Conservation (phyloP, 2,888 invertebrate genomes). For the Ormyrus rosae region DNA sequence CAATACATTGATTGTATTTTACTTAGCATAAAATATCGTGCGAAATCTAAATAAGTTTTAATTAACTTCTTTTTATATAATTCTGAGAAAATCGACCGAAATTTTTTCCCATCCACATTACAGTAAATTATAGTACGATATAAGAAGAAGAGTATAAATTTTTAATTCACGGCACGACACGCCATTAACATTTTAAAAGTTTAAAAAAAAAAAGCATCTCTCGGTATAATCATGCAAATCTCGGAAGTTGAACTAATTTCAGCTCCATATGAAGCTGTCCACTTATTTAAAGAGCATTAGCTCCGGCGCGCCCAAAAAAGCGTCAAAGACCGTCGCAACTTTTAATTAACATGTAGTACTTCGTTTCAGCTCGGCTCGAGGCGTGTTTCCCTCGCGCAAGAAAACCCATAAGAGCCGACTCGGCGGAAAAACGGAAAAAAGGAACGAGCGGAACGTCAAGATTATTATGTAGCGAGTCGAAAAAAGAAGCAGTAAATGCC, state of each 20-base stretch:
- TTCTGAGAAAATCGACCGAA: too few relatives aligned
- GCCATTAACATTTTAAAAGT: not conserved
- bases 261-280: not conserved
- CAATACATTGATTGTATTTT: too few relatives aligned
- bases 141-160: too few relatives aligned
- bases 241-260: too few relatives aligned
- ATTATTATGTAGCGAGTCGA: conserved; percentile 32
- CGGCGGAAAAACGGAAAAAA: conserved; percentile 4
- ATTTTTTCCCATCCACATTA: too few relatives aligned
- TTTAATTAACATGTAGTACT: conserved; percentile 23
- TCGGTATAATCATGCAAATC: too few relatives aligned
- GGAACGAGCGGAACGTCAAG: conserved; percentile 6
- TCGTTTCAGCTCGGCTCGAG: not conserved
- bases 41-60: too few relatives aligned
- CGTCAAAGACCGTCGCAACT: not conserved
- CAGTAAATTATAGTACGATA: too few relatives aligned
- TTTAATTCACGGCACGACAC: not conserved
- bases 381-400: not conserved
- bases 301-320: not conserved
- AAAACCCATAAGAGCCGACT: not conserved
- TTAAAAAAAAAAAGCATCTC: too few relatives aligned
- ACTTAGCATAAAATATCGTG: too few relatives aligned
- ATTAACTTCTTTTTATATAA: too few relatives aligned
- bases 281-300: not conserved
- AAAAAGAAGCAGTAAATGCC: not conserved